Evolutionary conservation across 2,888 invertebrate species (phyloP).

Genomic region (Meghimatium bilineatum): DNA sequence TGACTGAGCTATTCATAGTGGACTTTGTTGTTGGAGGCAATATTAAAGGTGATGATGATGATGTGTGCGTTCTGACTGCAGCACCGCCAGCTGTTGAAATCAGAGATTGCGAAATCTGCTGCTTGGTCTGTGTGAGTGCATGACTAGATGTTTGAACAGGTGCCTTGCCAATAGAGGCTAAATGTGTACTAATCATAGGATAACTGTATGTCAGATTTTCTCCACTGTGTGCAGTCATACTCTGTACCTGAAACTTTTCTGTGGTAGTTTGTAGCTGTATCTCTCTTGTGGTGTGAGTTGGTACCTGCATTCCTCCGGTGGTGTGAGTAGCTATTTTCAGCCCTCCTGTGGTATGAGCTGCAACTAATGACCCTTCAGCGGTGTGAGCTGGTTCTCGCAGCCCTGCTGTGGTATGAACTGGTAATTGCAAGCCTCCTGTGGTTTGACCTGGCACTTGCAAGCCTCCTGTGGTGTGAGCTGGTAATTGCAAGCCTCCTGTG

Average conservation of each 20-base stretch:
- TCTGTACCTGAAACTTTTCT: too few relatives aligned
- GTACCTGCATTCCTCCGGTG: too few relatives aligned
- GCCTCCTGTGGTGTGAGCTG: too few relatives aligned
- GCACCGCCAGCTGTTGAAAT: neutral
- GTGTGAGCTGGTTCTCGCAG: neutral
- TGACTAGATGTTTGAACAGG: neutral
- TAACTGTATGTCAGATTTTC: constrained; percentile 35
- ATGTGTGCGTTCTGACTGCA: neutral
- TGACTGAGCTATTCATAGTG: neutral
- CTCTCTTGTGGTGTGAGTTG: too few relatives aligned
- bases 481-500: too few relatives aligned
- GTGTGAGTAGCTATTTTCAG: neutral
- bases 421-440: too few relatives aligned
- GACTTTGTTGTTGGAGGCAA: neutral
- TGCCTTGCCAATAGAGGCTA: constrained; percentile 17
- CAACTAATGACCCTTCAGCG: neutral
- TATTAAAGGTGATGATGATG: neutral
- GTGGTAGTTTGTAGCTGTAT: too few relatives aligned
- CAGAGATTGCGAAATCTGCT: neutral
- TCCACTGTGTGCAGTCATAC: neutral
- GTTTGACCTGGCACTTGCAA: too few relatives aligned
- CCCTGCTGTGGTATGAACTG: neutral
- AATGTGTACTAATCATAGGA: constrained; percentile 37
- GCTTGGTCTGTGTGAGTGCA: neutral
- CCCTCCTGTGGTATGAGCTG: neutral